Conservation (phyloP, 92 coral and sea anemone species). For the Paragorgia papillata region DNA sequence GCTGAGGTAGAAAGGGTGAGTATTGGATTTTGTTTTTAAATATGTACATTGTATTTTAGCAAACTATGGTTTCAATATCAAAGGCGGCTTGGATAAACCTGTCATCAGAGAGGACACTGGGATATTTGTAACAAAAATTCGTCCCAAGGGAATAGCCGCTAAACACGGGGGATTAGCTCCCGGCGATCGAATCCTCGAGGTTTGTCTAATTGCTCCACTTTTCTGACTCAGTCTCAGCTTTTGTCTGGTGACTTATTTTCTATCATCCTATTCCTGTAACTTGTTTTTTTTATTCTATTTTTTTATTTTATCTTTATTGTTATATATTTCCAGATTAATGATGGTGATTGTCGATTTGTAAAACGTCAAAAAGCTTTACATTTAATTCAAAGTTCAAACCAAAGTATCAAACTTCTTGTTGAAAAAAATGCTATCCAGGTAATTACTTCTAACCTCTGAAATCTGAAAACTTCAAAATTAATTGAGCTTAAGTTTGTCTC, state of each 20-base stretch:
- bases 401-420: slow-evolving; percentile 69
- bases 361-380: slow-evolving; percentile 62
- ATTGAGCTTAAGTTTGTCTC: too few relatives aligned
- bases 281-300: background rate
- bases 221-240: too few relatives aligned
- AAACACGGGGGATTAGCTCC: slow-evolving; percentile 82
- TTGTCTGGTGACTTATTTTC: background rate
- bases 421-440: slow-evolving; percentile 81
- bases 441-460: too few relatives aligned
- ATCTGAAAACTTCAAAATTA: too few relatives aligned
- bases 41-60: slow-evolving; percentile 4
- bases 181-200: slow-evolving; percentile 96
- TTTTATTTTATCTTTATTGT: background rate
- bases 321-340: slow-evolving; percentile 8
- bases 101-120: slow-evolving; percentile 78
- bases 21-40: too few relatives aligned
- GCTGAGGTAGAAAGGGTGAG: too few relatives aligned
- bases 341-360: slow-evolving; percentile 26
- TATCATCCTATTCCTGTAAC: background rate
- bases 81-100: slow-evolving; percentile 91
- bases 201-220: slow-evolving; percentile 25
- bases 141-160: slow-evolving; percentile 91
- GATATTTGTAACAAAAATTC: slow-evolving; percentile 79
- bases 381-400: slow-evolving; percentile 71
- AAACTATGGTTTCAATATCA: slow-evolving; percentile 81